These are phyloP conservation scores for Caenorhabditis virilis DNA, from an alignment of 2,888 invertebrate species.

Conservation along the genomic window DNA sequence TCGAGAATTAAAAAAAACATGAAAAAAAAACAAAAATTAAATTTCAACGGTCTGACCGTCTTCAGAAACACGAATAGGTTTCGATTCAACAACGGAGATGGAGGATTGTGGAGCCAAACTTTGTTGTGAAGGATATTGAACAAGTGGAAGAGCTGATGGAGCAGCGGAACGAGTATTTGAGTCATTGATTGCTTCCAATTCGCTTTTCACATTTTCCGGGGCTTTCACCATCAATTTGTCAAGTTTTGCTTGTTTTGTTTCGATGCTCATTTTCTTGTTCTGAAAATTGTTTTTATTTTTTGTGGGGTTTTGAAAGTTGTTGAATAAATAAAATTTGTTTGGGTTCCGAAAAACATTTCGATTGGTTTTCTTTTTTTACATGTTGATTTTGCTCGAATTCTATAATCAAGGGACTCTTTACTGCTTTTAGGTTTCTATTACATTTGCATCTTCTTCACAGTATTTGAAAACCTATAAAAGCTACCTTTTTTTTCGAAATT, in stretches of 20 bases:
- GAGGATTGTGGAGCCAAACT: slow-evolving; percentile 9
- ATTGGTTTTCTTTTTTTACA: too few relatives aligned
- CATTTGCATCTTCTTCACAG: not conserved
- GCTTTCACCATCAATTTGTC: slow-evolving; percentile 32
- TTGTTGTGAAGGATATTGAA: slow-evolving; percentile 20
- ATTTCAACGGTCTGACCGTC: slow-evolving; percentile 33
- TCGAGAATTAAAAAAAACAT: too few relatives aligned
- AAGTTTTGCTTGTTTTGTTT: slow-evolving; percentile 26
- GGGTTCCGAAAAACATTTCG: too few relatives aligned
- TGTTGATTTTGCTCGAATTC: too few relatives aligned
- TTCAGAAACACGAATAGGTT: slow-evolving; percentile 30
- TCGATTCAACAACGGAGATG: slow-evolving; percentile 26
- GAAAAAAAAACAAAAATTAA: slow-evolving; percentile 12
- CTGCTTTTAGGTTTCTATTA: not conserved
- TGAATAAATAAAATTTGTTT: too few relatives aligned
- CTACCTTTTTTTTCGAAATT: too few relatives aligned
- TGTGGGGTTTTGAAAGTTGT: too few relatives aligned
- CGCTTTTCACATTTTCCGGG: slow-evolving; percentile 25
- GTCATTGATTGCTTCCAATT: slow-evolving; percentile 27
- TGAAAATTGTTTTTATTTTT: too few relatives aligned
- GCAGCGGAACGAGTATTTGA: slow-evolving; percentile 5
- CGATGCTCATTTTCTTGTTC: slow-evolving; percentile 20
- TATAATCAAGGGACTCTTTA: too few relatives aligned
- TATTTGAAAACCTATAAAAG: too few relatives aligned
- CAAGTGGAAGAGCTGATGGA: slow-evolving; percentile 7